Percentiles rank a stretch among this genome's conserved stretches.
Evolutionary conservation across 2,797 vertebrate species (phyloP).

Genomic region (Oreochromis mossambicus): DNA sequence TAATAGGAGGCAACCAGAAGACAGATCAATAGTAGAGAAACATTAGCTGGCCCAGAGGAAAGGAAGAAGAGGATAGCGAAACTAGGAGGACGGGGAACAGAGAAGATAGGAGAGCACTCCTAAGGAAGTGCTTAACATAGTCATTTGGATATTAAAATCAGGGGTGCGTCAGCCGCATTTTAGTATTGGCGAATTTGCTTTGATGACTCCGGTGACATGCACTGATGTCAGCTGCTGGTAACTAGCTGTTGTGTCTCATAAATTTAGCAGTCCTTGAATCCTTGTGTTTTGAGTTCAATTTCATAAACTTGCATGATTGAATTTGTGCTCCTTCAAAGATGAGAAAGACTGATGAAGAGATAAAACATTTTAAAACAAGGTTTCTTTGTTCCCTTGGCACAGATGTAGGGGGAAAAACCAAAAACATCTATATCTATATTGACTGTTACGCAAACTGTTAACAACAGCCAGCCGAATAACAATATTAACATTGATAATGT

Average conservation of each 20-base stretch:
- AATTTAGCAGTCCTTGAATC: background rate
- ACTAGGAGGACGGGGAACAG: background rate
- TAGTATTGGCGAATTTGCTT: background rate
- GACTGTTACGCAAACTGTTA: background rate
- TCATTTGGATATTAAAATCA: background rate
- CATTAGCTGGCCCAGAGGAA: conserved; percentile 61
- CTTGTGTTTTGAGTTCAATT: background rate
- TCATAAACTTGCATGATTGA: background rate
- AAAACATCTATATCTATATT: background rate
- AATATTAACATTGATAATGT: background rate
- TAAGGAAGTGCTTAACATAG: background rate
- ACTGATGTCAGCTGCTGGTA: background rate
- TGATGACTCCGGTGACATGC: background rate
- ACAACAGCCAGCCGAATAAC: background rate
- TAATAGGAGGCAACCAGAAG: conserved; percentile 63
- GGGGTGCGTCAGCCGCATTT: background rate
- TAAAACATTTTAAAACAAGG: background rate
- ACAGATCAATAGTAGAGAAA: conserved; percentile 70
- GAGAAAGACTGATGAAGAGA: background rate
- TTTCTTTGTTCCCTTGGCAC: background rate
- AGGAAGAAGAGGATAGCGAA: conserved; percentile 18
- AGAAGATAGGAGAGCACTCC: background rate
- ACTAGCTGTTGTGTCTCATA: background rate
- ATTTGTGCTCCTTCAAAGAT: background rate
- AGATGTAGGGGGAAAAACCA: background rate